These are phyloP conservation scores for Cremastinae sp. DNA, from an alignment of 2,888 invertebrate genomes.

Conservation along the genomic window DNA sequence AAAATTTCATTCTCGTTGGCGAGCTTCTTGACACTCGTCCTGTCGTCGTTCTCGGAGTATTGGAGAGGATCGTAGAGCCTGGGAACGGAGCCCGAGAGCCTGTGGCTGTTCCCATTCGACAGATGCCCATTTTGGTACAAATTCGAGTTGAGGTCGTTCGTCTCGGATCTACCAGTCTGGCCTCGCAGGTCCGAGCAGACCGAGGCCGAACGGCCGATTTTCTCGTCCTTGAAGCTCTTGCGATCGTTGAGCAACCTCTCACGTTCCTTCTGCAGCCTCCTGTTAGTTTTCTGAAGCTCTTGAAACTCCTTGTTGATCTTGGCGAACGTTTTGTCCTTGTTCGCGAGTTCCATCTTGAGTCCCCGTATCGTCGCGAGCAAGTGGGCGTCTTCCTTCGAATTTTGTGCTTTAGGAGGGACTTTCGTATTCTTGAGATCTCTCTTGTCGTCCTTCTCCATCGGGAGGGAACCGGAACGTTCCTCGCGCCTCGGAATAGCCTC, in stretches of 20 bases:
- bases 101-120: conserved; percentile 68
- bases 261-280: conserved; percentile 88
- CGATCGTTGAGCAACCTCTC: conserved; percentile 82
- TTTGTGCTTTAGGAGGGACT: conserved; percentile 72
- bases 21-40: conserved; percentile 81
- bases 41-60: conserved; percentile 79
- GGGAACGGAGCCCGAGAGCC: conserved; percentile 71
- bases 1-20: conserved; percentile 83
- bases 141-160: conserved; percentile 77
- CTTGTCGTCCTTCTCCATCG: conserved; percentile 68
- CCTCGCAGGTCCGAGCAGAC: conserved; percentile 73
- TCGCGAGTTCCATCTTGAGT: conserved; percentile 87
- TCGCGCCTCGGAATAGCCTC: conserved; percentile 67
- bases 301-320: conserved; percentile 89
- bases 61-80: conserved; percentile 78
- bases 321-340: conserved; percentile 87
- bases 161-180: conserved; percentile 76
- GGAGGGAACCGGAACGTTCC: conserved; percentile 64
- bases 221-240: conserved; percentile 68
- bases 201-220: conserved; percentile 64
- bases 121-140: conserved; percentile 75
- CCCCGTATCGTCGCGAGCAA: conserved; percentile 90
- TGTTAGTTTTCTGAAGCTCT: conserved; percentile 88
- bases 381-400: conserved; percentile 88
- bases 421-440: conserved; percentile 65